These are phyloP conservation scores for Oophaga sylvatica DNA, from an alignment of 2,797 vertebrate species.

Conservation along the genomic window DNA sequence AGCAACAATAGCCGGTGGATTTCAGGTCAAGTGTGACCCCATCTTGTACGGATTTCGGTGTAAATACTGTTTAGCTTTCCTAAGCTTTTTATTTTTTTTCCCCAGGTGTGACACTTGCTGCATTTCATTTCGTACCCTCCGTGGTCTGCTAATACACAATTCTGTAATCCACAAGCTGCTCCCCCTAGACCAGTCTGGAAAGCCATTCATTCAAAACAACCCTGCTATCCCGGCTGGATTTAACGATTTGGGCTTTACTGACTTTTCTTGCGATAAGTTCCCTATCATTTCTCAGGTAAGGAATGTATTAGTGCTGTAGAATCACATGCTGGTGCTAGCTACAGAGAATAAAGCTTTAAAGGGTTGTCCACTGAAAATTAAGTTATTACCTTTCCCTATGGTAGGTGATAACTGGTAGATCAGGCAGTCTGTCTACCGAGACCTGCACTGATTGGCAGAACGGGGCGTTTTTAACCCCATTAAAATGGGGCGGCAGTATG, in stretches of 20 bases:
- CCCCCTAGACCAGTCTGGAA: conserved; percentile 87
- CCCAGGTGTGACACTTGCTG: conserved; percentile 93
- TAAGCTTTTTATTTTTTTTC: not conserved
- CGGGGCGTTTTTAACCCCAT: too few relatives aligned
- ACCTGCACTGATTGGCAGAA: too few relatives aligned
- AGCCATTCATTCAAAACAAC: conserved; percentile 96
- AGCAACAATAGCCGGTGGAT: too few relatives aligned
- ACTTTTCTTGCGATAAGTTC: conserved; percentile 97
- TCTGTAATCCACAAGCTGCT: conserved; percentile 90
- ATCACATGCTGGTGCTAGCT: not conserved
- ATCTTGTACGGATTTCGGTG: not conserved
- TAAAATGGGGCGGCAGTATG: too few relatives aligned
- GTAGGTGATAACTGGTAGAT: too few relatives aligned
- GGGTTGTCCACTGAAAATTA: too few relatives aligned
- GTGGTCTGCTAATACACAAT: conserved; percentile 92
- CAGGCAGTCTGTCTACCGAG: too few relatives aligned
- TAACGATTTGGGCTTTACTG: conserved; percentile 95
- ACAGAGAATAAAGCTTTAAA: not conserved
- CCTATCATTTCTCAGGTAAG: conserved; percentile 93
- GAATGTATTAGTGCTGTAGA: not conserved
- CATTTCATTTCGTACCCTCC: conserved; percentile 92
- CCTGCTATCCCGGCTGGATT: conserved; percentile 94
- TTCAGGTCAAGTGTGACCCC: not conserved
- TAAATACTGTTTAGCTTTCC: not conserved
- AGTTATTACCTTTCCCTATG: too few relatives aligned